These are phyloP conservation scores for Orchestes rusci DNA, from an alignment of 2,888 invertebrate genomes.

Conservation along the genomic window DNA sequence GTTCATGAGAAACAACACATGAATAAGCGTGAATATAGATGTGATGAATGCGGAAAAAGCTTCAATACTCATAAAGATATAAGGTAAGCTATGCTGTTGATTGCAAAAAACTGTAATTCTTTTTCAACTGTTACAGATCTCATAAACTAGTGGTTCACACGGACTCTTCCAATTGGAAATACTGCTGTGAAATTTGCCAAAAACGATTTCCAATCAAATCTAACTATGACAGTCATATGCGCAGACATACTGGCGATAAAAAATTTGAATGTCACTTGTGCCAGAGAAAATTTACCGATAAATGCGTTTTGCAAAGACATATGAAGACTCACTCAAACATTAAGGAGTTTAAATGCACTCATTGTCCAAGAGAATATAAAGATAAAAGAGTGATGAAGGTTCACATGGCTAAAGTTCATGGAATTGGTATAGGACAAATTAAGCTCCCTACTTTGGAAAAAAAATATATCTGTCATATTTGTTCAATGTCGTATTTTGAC, in stretches of 20 bases:
- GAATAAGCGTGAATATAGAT: conserved; percentile 33
- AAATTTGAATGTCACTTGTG: conserved; percentile 34
- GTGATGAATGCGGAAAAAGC: conserved; percentile 32
- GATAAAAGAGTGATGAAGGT: conserved; percentile 38
- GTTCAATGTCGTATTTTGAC: conserved; percentile 41
- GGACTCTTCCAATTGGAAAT: conserved; percentile 35
- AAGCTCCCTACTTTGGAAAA: conserved; percentile 39
- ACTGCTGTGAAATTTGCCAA: conserved; percentile 32
- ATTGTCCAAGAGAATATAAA: conserved; percentile 49
- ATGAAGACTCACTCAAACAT: conserved; percentile 34
- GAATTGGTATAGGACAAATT: conserved; percentile 36
- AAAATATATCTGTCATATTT: conserved; percentile 34
- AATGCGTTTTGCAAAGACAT: conserved; percentile 33
- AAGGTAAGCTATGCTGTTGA: conserved; percentile 17
- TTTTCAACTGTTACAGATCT: conserved; percentile 23
- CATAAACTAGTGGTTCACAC: conserved; percentile 37
- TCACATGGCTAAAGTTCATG: conserved; percentile 34
- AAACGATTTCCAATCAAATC: conserved; percentile 36
- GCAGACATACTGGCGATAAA: conserved; percentile 34
- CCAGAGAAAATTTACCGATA: conserved; percentile 32
- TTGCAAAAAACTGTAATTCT: not conserved
- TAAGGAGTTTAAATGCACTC: conserved; percentile 41
- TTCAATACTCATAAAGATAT: conserved; percentile 36
- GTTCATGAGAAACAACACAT: conserved; percentile 35
- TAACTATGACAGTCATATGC: conserved; percentile 34